Base-by-base conservation (phyloP, 2,797 vertebrate species). In the Halcyon chelicuti region DNA sequence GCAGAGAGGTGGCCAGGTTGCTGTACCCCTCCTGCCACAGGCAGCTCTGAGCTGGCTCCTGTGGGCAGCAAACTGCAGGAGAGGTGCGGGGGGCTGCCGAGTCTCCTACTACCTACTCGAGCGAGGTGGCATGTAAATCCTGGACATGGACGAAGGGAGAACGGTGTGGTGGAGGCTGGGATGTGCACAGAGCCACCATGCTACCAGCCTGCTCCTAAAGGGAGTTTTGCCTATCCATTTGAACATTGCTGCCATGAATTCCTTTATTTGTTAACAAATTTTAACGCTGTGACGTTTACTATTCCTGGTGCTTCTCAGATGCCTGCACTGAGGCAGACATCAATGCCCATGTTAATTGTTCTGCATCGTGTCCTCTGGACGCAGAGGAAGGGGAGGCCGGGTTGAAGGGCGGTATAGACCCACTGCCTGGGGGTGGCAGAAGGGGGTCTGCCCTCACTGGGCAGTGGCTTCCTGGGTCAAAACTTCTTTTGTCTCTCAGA, bases 361-460 rank as follows among this genome's bases (percentile, higher is more conserved):
- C 47, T 74, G 35, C 57, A 60, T 46, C 0, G 2, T 2, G 10
- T 65, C 7, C 37, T 61, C 62, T 52, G 62, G 44, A 26, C 0
- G 1, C 23, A 42, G 52, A 42, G 31, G 14, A 12, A 31, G 63
- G 52, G 71, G 19, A 60, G 51, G 17, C 25, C 2, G 1, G 75
- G 67, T 14, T 0, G 0, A 52, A 42, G 40, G 47, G 20, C 44
- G 57, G 58, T 44, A 21, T 0, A 4, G 65, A 66, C 26, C n/a
- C 4, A 1, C 15, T 33, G 28, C 42, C 22, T 1, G 1, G 31
- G 17, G 6, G 5, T 58, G 67, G 7, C 28, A 29, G 31, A 16
- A 35, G 12, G 2, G 10, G 9, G 0, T 54, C 29, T 62, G 55
- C 10, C 23, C 46, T 62, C 1, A 1, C 17, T 54, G 55, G 16